A percentile compares a stretch with the other conserved stretches of the same genome.
These are phyloP conservation scores for Axea sp. DNA, from an alignment of 2,888 invertebrate species.

Conservation along the genomic window DNA sequence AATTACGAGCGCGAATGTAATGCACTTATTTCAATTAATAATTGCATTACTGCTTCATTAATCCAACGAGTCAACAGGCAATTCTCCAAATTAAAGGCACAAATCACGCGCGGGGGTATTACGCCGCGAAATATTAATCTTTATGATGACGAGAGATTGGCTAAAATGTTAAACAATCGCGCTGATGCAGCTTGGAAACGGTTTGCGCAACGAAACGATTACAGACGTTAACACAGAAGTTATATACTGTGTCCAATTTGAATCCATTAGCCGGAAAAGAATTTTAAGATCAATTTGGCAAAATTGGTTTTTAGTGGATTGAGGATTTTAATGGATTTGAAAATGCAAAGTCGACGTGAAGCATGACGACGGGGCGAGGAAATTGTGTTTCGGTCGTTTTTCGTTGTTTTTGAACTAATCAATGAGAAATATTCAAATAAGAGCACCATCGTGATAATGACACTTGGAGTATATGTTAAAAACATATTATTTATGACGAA, in stretches of 20 bases:
- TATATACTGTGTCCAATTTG: slow-evolving; percentile 47
- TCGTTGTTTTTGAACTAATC: no score
- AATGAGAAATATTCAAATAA: no score
- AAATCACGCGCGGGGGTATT: slow-evolving; percentile 51
- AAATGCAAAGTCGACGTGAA: no score
- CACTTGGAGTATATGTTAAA: no score
- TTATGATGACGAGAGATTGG: slow-evolving; percentile 58
- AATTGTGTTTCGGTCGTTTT: no score
- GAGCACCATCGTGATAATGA: no score
- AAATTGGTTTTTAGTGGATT: slow-evolving; percentile 34
- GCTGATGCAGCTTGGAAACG: slow-evolving; percentile 20
- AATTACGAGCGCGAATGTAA: slow-evolving; percentile 29
- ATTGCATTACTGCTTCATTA: slow-evolving; percentile 56
- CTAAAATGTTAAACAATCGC: slow-evolving; percentile 56
- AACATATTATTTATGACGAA: no score
- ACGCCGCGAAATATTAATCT: slow-evolving; percentile 53
- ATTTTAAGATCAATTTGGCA: slow-evolving; percentile 31
- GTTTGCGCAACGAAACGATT: slow-evolving; percentile 34
- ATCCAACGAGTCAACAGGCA: slow-evolving; percentile 57
- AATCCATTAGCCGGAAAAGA: slow-evolving; percentile 39
- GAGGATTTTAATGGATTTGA: slow-evolving; percentile 21
- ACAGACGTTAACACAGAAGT: slow-evolving; percentile 29
- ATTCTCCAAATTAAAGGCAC: slow-evolving; percentile 59
- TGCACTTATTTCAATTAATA: slow-evolving; percentile 49
- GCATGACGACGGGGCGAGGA: no score